Evolutionary conservation across 2,888 invertebrate genomes (phyloP).

Genomic region (Dyspetes luteomarginatus): DNA sequence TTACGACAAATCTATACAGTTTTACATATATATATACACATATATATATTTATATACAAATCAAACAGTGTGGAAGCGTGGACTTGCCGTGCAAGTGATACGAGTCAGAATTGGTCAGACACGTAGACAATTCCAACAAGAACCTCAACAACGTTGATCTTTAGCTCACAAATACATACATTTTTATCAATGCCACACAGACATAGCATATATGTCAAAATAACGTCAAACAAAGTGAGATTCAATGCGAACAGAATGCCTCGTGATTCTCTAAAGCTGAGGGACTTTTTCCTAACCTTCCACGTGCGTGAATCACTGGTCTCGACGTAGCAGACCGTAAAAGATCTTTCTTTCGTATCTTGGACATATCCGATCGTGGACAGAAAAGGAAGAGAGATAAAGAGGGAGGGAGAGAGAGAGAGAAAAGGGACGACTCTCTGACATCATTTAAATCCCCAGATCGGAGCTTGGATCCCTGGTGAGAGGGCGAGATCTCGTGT

Average conservation of each 20-base stretch:
- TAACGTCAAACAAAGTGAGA: neutral
- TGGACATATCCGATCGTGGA: constrained; percentile 19
- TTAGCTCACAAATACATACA: too few species aligned
- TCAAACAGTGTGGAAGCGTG: neutral
- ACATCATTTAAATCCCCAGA: constrained; percentile 46
- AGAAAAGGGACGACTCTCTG: constrained; percentile 18
- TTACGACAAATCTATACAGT: too few species aligned
- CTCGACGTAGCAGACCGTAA: constrained; percentile 54
- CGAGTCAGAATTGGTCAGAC: constrained; percentile 27
- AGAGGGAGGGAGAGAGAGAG: too few species aligned
- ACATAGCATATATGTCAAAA: neutral
- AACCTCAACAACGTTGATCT: neutral
- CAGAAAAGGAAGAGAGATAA: neutral
- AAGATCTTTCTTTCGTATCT: constrained; percentile 23
- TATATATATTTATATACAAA: too few species aligned
- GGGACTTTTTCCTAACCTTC: neutral
- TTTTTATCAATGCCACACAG: neutral
- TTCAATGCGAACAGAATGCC: neutral
- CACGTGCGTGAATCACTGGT: constrained; percentile 28
- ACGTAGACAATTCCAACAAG: neutral
- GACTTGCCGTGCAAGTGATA: constrained; percentile 3
- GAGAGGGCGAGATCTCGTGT: constrained; percentile 2
- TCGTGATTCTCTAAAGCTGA: neutral
- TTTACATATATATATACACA: too few species aligned
- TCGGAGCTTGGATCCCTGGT: constrained; percentile 2